Base-by-base conservation (phyloP, 2,888 invertebrate species). In the Nomada ferruginata region DNA sequence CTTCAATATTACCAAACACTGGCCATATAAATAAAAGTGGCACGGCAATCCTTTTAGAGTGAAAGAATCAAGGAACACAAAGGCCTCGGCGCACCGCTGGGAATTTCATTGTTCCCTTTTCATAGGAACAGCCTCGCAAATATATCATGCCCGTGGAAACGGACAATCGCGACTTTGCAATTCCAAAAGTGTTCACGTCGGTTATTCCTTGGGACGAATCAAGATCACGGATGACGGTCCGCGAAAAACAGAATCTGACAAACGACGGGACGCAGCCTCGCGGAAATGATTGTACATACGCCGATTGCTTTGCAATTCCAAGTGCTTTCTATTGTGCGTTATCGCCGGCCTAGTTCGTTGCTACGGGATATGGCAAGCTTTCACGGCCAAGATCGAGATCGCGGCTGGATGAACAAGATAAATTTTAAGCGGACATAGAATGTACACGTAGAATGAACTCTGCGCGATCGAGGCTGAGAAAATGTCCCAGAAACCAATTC, bases 281-380 rank as follows among this genome's bases (percentile, higher is more conserved):
- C 79, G 80, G 80, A 73, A 81, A 81, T 61, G 64, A 68, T 68
- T 59, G n/a, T 18, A 4, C 36, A 36, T 36, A 36, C 63, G 42
- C n/a, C 80, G 66, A 79, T 79, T 47, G 57, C 59, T 81, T 81
- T 79, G 80, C 80, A 81, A 81, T 81, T 80, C 81, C 44, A 81
- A 74, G 68, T 65, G 55, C 80, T 79, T 64, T 80, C 66, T 64
- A 80, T 79, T 73, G 72, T 53, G 63, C 73, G 73, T 65, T 79
- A 71, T 63, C 61, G 61, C 52, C 72, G 79, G 23, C 66, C 36
- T 57, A 80, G 72, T 80, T 80, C 59, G n/a, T 52, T 64, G 68
- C 64, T 23, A 47, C 18, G n/a, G 36, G 29, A 57, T 36, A 57
- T 57, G 68, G 79, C 36, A 68, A 68, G 57, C 47, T 74, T 74